Evolutionary conservation across 2,888 invertebrate genomes (phyloP), one percentile per base, ranked within the genome.

Genomic region (Pinctada fucata): DNA sequence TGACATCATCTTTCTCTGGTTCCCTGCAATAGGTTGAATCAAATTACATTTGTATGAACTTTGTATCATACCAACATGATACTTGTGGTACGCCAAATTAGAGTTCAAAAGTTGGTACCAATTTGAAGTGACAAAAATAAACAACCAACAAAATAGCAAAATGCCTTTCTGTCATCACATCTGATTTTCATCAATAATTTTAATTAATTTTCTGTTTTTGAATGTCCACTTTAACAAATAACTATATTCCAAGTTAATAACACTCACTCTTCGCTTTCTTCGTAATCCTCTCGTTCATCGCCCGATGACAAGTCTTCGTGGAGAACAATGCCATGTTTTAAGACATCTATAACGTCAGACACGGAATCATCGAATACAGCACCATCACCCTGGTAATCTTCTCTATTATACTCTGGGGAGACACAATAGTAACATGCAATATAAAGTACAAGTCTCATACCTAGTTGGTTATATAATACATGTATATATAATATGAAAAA

Each of bases 241-340:
- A 31, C 31, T 31, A 31, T 31, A 31, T 10, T 3, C 5, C 10
- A 67, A 3, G 45, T 31, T 16, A n/a, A 45, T 67, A 45, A 31
- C 31, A 83, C 88, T 82, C 82, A 88, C 88, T 87, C 85, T 71
- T 88, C 88, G 78, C 87, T 88, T 72, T 88, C 88, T 65, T 86
- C 86, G 76, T 88, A 89, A 70, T 87, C 87, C n/a, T 75, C 72
- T 13, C 69, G 65, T 2, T 72, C 76, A n/a, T 76, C 67, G 45
- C 50, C 71, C 67, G 77, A 75, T n/a, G 58, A 72, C 13, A 52
- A 50, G 49, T 66, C 77, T 71, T 76, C 79, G 66, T 70, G 77
- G 13, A 76, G 58, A 10, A 52, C 31, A 68, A n/a, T 8, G 75
- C 78, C 79, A 45, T 80, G 68, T 5, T 84, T 84, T 64, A 90